Percentiles rank a stretch among this genome's conserved stretches.
Evolutionary conservation across 2,113 vertebrate genomes (phyloP).

Genomic region (Corvus cornix): DNA sequence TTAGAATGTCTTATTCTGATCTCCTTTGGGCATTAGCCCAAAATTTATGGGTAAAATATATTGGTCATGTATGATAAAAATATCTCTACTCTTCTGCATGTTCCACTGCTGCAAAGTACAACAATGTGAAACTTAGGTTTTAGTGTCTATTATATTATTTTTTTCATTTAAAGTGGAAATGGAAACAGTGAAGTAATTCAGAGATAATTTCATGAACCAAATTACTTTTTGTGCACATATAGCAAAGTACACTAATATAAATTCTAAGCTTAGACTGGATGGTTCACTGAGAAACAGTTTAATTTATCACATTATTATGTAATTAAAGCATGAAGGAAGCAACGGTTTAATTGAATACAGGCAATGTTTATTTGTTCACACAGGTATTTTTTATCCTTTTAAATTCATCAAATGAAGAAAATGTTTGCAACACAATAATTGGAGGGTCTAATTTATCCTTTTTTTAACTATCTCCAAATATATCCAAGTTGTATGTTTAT

Average conservation of each 20-base stretch:
- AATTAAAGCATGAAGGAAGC: constrained; percentile 37
- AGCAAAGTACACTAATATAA: not conserved
- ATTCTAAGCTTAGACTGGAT: not conserved
- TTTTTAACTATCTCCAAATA: constrained; percentile 39
- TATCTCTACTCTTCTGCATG: not conserved
- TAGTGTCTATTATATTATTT: not conserved
- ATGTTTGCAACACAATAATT: constrained; percentile 29
- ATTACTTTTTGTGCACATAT: constrained; percentile 33
- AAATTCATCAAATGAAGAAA: constrained; percentile 40
- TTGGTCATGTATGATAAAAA: not conserved
- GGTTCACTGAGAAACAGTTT: constrained; percentile 18
- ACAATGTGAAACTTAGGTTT: not conserved
- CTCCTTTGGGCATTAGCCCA: not conserved
- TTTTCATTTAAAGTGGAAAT: not conserved
- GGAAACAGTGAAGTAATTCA: not conserved
- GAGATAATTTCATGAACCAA: not conserved
- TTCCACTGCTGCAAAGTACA: not conserved
- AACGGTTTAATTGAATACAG: constrained; percentile 47
- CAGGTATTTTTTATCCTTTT: constrained; percentile 33
- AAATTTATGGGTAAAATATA: not conserved
- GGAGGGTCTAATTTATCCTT: constrained; percentile 30
- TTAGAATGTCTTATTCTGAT: not conserved
- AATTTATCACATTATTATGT: constrained; percentile 59
- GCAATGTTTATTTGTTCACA: constrained; percentile 35
- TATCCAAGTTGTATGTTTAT: constrained; percentile 48